Conservation (phyloP, 2,113 vertebrate species). For the Colistium nudipinnis region DNA sequence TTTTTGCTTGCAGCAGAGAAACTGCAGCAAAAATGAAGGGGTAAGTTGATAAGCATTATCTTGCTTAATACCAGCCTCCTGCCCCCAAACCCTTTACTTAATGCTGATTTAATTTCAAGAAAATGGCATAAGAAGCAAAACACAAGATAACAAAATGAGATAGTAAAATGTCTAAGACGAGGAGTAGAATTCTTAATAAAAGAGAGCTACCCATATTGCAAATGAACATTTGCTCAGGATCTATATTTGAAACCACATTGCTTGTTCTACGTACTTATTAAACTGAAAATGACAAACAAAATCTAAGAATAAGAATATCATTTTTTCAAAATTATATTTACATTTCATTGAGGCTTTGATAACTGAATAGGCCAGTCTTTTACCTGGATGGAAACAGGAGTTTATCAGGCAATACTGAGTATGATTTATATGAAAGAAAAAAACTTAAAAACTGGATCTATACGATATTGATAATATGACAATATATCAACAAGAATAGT, state of each 20-base stretch:
- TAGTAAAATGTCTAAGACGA: conserved; percentile 29
- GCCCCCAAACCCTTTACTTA: conserved; percentile 16
- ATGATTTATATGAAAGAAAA: conserved; percentile 77
- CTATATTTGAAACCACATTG: conserved; percentile 42
- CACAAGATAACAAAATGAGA: conserved; percentile 45
- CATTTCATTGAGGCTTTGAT: conserved; percentile 81
- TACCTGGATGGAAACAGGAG: conserved; percentile 76
- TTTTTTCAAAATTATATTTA: conserved; percentile 77
- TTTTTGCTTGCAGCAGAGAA: conserved; percentile 52
- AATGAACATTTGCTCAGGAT: conserved; percentile 44
- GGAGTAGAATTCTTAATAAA: conserved; percentile 32
- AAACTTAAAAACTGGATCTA: conserved; percentile 68
- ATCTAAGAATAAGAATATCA: conserved; percentile 38
- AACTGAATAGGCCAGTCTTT: conserved; percentile 81
- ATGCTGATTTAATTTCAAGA: conserved; percentile 56
- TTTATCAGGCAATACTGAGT: conserved; percentile 78
- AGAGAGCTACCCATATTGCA: conserved; percentile 31
- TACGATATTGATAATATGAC: conserved; percentile 78
- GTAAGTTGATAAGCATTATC: conserved; percentile 59
- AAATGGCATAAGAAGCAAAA: conserved; percentile 48
- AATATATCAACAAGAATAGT: conserved; percentile 81
- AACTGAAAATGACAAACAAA: conserved; percentile 27
- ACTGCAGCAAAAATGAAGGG: conserved; percentile 41
- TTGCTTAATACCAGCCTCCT: conserved; percentile 32
- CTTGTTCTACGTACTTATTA: conserved; percentile 22